Evolutionary conservation across 2,888 invertebrate genomes (phyloP).

Genomic region (Pristionchus entomophagus): DNA sequence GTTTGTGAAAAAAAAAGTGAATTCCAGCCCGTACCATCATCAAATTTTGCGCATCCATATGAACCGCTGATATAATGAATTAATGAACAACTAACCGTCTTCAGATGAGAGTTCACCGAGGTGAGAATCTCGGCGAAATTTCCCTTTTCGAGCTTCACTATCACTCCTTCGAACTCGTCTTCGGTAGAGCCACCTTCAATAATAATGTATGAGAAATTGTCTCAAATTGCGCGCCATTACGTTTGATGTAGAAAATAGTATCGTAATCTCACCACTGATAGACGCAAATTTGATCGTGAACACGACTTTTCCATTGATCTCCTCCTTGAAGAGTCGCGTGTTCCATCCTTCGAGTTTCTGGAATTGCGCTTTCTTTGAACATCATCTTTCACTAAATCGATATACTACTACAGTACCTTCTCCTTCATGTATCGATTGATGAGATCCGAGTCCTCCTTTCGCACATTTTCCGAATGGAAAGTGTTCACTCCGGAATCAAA

Average conservation of each 20-base stretch:
- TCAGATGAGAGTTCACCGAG: slow-evolving; percentile 83
- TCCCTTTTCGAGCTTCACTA: slow-evolving; percentile 76
- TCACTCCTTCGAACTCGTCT: slow-evolving; percentile 60
- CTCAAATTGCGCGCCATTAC: not conserved
- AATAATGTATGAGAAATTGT: not conserved
- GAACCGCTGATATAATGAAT: too few species aligned
- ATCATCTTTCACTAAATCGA: not conserved
- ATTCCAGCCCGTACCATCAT: not conserved
- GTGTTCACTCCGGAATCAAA: slow-evolving; percentile 87
- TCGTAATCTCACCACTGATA: not conserved
- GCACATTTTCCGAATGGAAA: slow-evolving; percentile 92
- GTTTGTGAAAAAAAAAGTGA: not conserved
- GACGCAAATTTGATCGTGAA: slow-evolving; percentile 78
- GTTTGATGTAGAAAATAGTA: not conserved
- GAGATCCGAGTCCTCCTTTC: slow-evolving; percentile 86
- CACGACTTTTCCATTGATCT: slow-evolving; percentile 78
- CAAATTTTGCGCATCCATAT: too few species aligned
- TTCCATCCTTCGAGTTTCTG: slow-evolving; percentile 80
- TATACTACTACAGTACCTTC: slow-evolving; percentile 72
- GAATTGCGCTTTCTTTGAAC: too few species aligned
- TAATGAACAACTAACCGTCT: slow-evolving; percentile 81
- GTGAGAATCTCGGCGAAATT: slow-evolving; percentile 82
- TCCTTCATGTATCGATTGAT: too few species aligned
- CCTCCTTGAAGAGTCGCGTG: slow-evolving; percentile 87
- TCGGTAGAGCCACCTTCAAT: not conserved